Evolutionary conservation across 2,797 vertebrate genomes (phyloP), one percentile per base, ranked within the genome.

Genomic region (Myotis findleyi): DNA sequence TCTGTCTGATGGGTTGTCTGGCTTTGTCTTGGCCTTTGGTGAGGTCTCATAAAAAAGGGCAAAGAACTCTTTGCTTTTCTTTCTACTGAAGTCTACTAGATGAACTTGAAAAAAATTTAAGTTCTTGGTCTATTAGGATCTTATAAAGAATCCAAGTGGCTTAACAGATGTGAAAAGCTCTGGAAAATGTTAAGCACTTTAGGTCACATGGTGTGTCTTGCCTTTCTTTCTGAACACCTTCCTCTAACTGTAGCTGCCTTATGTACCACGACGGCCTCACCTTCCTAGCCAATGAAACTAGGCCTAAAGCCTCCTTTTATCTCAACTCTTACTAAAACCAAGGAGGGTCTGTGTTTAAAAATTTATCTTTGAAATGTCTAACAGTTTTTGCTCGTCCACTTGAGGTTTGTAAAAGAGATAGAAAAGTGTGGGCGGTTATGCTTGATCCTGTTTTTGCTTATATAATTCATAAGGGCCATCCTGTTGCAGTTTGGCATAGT

Each of bases 81-180:
- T 94, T 89, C 71, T 38, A 83, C 21, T 72, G 27, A 23, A 82
- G 68, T 86, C 77, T 95, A 33, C 69, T 95, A 86, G 87, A 69
- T 95, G 72, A 89, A 89, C 64, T 86, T 80, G 75, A 87, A 94
- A 66, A 66, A 93, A 87, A 87, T 87, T 33, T 66, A 94, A 82
- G 33, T 93, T 25, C 27, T 94, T 94, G 18, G 36, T 93, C 72
- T 96, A 82, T 66, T 82, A 91, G 81, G 53, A 73, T 81, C 21
- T 93, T 76, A 36, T 89, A 85, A 97, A 89, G 25, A 93, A 93
- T 91, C 55, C 69, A 93, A 94, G n/a, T 80, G 68, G 14, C 62
- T 88, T 85, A 95, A 53, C 81, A 96, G 84, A 93, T 88, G 69
- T 89, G 72, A 88, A 92, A 57, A 59, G 10, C 66, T 86, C 68